phyloP scores from a whole-genome alignment of 2,888 invertebrate genomes.

The Beris chalybata region DNA sequence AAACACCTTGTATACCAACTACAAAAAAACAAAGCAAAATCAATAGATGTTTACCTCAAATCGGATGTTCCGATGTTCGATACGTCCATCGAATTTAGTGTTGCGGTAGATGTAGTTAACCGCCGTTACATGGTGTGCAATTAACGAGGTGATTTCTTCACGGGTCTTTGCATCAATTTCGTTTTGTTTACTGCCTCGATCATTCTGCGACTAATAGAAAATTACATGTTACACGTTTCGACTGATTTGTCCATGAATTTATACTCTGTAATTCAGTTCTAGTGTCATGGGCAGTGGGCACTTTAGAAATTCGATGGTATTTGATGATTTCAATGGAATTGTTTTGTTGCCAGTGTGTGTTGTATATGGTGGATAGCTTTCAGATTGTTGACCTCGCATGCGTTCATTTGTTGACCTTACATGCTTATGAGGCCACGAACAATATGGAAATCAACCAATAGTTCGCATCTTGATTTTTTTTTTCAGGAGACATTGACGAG shows the following conservation, averaged over 20 bases:
- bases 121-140: constrained; percentile 97
- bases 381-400: too few species aligned
- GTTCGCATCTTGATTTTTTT: too few species aligned
- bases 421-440: too few species aligned
- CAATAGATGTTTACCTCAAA: constrained; percentile 73
- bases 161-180: constrained; percentile 86
- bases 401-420: too few species aligned
- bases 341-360: too few species aligned
- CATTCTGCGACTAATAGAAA: constrained; percentile 11
- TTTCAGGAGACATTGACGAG: too few species aligned
- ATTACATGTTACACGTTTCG: not conserved
- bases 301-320: too few species aligned
- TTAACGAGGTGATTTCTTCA: constrained; percentile 95
- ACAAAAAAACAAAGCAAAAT: not conserved
- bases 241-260: not conserved
- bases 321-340: too few species aligned
- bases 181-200: constrained; percentile 63
- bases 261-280: too few species aligned
- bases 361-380: too few species aligned
- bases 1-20: constrained; percentile 7
- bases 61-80: constrained; percentile 89
- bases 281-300: too few species aligned
- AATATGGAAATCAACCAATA: too few species aligned
- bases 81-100: constrained; percentile 89
- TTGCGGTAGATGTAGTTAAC: constrained; percentile 96